A percentile compares a stretch with the other conserved stretches of the same genome.
Evolutionary conservation across 2,797 vertebrate genomes (phyloP).

Genomic region (Gobio occitaniae): DNA sequence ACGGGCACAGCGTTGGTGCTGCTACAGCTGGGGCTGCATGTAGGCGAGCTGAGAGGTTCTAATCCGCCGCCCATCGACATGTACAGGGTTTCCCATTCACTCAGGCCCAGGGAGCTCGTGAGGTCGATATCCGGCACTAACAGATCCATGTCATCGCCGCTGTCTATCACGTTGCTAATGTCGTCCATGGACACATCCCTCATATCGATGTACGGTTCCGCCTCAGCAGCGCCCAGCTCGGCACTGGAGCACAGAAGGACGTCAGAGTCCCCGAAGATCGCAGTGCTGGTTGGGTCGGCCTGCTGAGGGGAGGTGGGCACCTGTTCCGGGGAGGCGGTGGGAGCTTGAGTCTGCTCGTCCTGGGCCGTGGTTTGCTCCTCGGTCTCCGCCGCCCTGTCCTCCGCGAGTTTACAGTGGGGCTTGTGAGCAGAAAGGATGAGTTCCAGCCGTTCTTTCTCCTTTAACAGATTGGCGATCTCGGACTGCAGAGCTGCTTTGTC

Average conservation of each 20-base stretch:
- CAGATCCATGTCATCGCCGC: constrained; percentile 80
- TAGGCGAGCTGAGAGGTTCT: constrained; percentile 88
- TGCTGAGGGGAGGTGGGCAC: constrained; percentile 67
- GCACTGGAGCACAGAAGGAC: constrained; percentile 80
- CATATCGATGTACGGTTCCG: constrained; percentile 72
- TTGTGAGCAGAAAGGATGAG: constrained; percentile 88
- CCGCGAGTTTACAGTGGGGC: constrained; percentile 86
- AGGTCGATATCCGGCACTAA: constrained; percentile 95
- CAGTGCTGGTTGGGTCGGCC: constrained; percentile 64
- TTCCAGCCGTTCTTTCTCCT: constrained; percentile 95
- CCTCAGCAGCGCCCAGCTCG: constrained; percentile 46
- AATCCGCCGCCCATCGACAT: constrained; percentile 85
- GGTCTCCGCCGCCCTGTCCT: constrained; percentile 27
- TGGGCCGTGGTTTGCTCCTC: constrained; percentile 63
- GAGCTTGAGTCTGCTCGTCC: constrained; percentile 55
- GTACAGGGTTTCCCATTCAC: constrained; percentile 96
- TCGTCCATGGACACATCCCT: constrained; percentile 87
- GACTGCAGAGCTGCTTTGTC: constrained; percentile 88
- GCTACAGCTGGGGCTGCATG: constrained; percentile 87
- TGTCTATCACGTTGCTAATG: constrained; percentile 79
- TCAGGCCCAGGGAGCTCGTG: constrained; percentile 86
- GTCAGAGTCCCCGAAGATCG: constrained; percentile 81
- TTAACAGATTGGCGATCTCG: constrained; percentile 90
- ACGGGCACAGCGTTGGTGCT: constrained; percentile 83
- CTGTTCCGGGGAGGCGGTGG: constrained; percentile 51